Percentiles rank a stretch among this genome's conserved stretches.
phyloP scores from a whole-genome alignment of 2,113 vertebrate genomes.

The Lipotes vexillifer region DNA sequence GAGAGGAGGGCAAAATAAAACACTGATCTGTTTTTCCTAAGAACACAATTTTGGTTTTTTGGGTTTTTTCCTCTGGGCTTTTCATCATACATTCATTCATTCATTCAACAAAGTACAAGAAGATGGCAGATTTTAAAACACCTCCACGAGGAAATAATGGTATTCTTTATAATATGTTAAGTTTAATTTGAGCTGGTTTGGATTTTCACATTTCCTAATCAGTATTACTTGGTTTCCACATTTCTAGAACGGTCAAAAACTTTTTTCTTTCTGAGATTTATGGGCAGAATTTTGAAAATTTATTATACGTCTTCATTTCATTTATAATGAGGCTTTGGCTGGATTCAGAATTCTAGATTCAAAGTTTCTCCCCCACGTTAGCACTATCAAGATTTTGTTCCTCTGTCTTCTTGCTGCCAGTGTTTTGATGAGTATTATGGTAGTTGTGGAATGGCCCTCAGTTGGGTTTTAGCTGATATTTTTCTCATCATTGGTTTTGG shows the following conservation, averaged over 20 bases:
- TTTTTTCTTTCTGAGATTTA: not conserved
- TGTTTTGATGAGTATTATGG: not conserved
- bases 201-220: not conserved
- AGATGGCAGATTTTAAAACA: slow-evolving; percentile 10
- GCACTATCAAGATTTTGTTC: not conserved
- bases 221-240: not conserved
- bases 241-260: not conserved
- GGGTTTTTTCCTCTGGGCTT: not conserved
- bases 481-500: not conserved
- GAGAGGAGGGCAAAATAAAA: not conserved
- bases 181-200: not conserved
- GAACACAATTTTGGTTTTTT: not conserved
- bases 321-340: not conserved
- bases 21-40: not conserved
- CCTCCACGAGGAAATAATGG: not conserved
- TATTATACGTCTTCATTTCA: not conserved
- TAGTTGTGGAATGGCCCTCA: not conserved
- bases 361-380: not conserved
- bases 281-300: not conserved
- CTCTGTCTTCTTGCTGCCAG: not conserved
- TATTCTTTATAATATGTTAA: not conserved
- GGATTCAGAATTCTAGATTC: not conserved
- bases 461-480: not conserved
- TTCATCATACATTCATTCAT: not conserved
- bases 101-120: not conserved